These are phyloP conservation scores for Ciconia nigra DNA, from an alignment of 2,797 vertebrate species.

Conservation along the genomic window DNA sequence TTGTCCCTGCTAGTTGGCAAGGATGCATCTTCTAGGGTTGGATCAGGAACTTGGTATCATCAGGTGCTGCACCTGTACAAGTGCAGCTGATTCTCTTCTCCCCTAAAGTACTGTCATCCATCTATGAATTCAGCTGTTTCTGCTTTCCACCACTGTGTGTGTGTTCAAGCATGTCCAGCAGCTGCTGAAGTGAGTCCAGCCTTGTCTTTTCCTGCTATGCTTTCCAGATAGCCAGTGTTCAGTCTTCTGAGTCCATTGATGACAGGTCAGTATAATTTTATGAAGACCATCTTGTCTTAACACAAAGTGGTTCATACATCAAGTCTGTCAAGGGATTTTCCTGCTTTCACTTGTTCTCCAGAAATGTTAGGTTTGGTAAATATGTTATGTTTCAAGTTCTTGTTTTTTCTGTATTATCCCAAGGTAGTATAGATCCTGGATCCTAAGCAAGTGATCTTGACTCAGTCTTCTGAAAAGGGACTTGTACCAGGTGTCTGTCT, in stretches of 20 bases:
- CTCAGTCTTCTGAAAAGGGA: background rate
- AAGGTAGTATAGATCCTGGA: background rate
- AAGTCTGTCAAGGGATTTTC: background rate
- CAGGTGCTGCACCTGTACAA: background rate
- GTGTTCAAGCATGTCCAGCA: background rate
- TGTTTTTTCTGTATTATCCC: background rate
- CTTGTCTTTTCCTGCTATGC: background rate
- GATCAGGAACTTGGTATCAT: background rate
- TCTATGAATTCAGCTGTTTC: background rate
- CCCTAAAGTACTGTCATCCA: background rate
- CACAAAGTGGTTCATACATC: accelerated
- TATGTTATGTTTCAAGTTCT: background rate
- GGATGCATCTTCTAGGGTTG: background rate
- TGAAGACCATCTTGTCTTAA: background rate
- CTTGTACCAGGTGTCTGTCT: background rate
- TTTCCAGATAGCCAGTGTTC: background rate
- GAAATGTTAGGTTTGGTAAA: background rate
- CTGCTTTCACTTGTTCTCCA: background rate
- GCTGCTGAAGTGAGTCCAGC: background rate
- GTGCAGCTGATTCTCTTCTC: background rate
- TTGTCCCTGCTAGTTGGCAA: background rate
- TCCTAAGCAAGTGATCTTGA: background rate
- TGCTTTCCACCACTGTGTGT: background rate
- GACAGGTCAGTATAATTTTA: background rate
- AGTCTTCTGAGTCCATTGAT: background rate